phyloP scores from a whole-genome alignment of 2,797 vertebrate species.

The Choloepus didactylus region DNA sequence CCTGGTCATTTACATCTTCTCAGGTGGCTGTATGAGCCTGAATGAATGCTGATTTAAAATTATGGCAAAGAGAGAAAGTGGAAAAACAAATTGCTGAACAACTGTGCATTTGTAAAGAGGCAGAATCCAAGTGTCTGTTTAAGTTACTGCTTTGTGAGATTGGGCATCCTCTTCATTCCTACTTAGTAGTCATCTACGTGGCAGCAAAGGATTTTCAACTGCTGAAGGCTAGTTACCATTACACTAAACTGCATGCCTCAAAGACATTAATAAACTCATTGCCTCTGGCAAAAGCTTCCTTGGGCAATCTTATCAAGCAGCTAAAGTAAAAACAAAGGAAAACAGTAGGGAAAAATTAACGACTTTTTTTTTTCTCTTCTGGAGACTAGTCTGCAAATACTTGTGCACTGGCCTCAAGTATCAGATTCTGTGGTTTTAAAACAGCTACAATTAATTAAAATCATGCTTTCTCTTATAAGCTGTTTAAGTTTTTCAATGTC shows the following conservation, averaged over 20 bases:
- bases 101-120: not conserved
- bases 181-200: constrained; percentile 39
- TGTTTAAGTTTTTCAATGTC: constrained; percentile 48
- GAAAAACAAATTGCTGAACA: not conserved
- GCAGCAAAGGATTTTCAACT: constrained; percentile 23
- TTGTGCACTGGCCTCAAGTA: not conserved
- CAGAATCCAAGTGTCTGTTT: not conserved
- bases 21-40: not conserved
- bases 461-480: not conserved
- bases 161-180: not conserved
- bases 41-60: constrained; percentile 54
- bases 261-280: not conserved
- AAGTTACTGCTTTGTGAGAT: not conserved
- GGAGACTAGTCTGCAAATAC: constrained; percentile 16
- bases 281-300: constrained; percentile 36
- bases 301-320: constrained; percentile 44
- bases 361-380: constrained; percentile 44
- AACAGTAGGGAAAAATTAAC: not conserved
- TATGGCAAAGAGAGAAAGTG: not conserved
- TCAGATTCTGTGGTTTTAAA: constrained; percentile 39
- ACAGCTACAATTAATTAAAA: constrained; percentile 51
- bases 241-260: not conserved
- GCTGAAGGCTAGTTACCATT: constrained; percentile 16
- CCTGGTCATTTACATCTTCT: not conserved
- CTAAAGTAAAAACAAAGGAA: constrained; percentile 52